Conservation (phyloP, 2,888 invertebrate genomes). For the Siphlonurus alternatus region DNA sequence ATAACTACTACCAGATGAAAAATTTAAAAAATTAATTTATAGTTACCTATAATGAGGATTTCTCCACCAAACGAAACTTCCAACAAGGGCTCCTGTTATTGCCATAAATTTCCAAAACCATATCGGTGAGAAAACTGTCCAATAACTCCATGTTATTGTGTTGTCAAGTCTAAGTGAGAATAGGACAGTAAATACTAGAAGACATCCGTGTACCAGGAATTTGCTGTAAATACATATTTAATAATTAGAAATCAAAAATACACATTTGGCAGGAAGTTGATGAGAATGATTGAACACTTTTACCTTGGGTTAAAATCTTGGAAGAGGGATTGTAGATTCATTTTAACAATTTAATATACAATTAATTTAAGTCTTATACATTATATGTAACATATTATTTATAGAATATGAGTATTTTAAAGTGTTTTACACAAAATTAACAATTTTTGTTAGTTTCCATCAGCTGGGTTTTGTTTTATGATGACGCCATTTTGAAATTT, state of each 20-base stretch:
- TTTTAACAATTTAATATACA: conserved; percentile 27
- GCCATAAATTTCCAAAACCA: conserved; percentile 96
- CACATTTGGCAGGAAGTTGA: conserved; percentile 5
- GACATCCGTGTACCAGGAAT: conserved; percentile 87
- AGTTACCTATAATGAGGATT: conserved; percentile 82
- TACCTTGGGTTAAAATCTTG: conserved; percentile 88
- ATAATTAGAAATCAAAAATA: conserved; percentile 2
- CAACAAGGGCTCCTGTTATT: conserved; percentile 75
- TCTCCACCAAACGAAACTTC: conserved; percentile 90
- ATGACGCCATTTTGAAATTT: background rate
- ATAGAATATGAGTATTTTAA: background rate
- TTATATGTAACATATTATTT: background rate
- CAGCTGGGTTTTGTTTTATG: background rate
- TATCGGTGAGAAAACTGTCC: conserved; percentile 90
- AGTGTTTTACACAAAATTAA: background rate
- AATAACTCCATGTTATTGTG: conserved; percentile 81
- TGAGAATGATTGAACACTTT: conserved; percentile 13
- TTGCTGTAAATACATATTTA: conserved; percentile 51
- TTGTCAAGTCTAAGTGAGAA: conserved; percentile 83
- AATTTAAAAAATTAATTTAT: background rate
- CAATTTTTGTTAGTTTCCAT: background rate
- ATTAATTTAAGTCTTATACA: background rate
- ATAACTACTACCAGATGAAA: no score
- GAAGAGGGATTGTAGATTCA: conserved; percentile 79
- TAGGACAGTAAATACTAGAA: conserved; percentile 78